Base-by-base conservation (phyloP, 2,888 invertebrate genomes). In the Chalcis sispes region DNA sequence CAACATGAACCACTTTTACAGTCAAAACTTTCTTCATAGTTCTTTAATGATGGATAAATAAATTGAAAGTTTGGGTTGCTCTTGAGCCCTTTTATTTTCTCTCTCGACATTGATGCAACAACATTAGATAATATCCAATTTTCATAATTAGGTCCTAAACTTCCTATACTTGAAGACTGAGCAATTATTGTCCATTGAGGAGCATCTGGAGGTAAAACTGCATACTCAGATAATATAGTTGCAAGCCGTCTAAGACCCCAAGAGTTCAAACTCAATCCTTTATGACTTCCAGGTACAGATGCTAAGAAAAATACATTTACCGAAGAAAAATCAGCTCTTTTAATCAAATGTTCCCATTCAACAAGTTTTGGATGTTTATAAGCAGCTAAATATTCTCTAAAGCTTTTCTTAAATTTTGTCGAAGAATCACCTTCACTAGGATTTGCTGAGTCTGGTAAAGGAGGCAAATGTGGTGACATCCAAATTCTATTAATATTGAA, bases 111-210 rank as follows among this genome's bases (percentile, higher is more conserved):
- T 78, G 92, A 92, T 25, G 92, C 91, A 0, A 94, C 89, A 78
- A 97, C 93, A 79, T 96, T 95, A 0, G 93, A 92, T 3, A 92
- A 91, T 76, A 98, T 89, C 98, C 98, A 98, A 52, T 91, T 87
- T 8, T 90, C 90, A 8, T 83, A 85, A 64, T 91, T 92, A 13
- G 93, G 90, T 1, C 98, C 98, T 65, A 96, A 91, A 77, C 94
- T 94, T 27, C 98, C 98, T 50, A 98, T 93, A 80, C 97, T 98
- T 36, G 97, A 98, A 71, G 96, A 95, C 89, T 98, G 98, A 0
- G 95, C 95, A 2, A 97, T 87, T 0, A 98, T 90, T 0, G 94
- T 92, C 92, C 95, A 95, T 7, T 86, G 82, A 0, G 85, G 81
- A 10, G 89, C 89, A 81, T 92, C 90, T 0, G 89, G 85, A 29